A percentile compares a stretch with the other conserved stretches of the same genome.
phyloP scores from a whole-genome alignment of 2,888 invertebrate genomes.

The Eumerus sabulonum region DNA sequence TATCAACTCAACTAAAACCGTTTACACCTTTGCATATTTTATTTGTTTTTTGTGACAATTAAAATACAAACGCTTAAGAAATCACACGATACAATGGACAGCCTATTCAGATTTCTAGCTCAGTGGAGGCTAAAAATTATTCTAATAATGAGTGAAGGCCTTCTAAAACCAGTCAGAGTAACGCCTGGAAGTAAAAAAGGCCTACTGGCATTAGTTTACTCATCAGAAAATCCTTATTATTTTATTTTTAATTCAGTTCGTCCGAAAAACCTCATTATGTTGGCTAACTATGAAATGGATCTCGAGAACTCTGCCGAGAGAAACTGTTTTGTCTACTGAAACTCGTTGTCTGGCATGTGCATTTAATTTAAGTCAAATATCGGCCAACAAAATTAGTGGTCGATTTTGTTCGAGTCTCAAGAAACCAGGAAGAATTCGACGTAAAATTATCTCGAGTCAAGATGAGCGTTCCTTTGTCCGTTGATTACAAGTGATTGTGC shows the following conservation, averaged over 20 bases:
- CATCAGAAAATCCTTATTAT: background rate
- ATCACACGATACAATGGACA: no score
- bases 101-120: no score
- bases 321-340: conserved; percentile 34
- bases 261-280: no score
- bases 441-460: conserved; percentile 37
- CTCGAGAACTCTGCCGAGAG: conserved; percentile 10
- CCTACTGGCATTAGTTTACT: no score
- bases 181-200: no score
- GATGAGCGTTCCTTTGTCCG: conserved; percentile 50
- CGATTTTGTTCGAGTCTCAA: conserved; percentile 14
- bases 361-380: conserved; percentile 41
- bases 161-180: no score
- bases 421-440: conserved; percentile 37
- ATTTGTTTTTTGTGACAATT: no score
- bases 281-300: conserved; percentile 27
- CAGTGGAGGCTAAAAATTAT: no score
- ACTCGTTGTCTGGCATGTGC: conserved; percentile 39
- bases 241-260: no score
- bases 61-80: no score
- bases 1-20: no score
- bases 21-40: no score
- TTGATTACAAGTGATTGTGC: conserved; percentile 49
- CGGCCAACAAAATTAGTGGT: conserved; percentile 28
- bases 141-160: background rate